Base-by-base conservation (phyloP, 2,888 invertebrate species). In the Eugnorisma glareosa region DNA sequence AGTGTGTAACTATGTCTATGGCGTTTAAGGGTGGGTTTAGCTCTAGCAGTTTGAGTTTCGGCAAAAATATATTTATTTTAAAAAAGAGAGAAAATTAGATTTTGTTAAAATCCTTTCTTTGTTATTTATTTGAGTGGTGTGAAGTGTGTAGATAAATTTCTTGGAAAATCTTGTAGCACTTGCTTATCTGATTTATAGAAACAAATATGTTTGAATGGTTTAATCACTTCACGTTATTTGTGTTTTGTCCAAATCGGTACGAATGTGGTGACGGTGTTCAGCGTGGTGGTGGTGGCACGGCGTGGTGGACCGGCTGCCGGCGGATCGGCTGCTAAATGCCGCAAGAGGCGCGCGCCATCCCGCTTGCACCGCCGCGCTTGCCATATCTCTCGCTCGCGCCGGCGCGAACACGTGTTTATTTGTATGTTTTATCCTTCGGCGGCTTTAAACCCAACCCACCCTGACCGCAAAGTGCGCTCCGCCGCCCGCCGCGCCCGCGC, bases 401-500 rank as follows among this genome's bases (percentile, higher is more conserved):
- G 97, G 96, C 96, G 96, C 96, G 97, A 97, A 97, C 97, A 97
- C 97, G 96, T 97, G 97, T 97, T 97, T 97, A 96, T 96, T 96
- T 96, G 97, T 96, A 96, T 97, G 96, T 97, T 97, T 96, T 97
- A 95, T 97, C 97, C 97, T 97, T 97, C 97, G 97, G 97, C 97
- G 97, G 97, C 97, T 97, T 97, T 97, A 97, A 96, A 97, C 97
- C 97, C 97, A 96, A 97, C 97, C 97, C 97, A 97, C 97, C 96
- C 95, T 95, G 97, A 97, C 97, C 97, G 97, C 97, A 97, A 97
- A 97, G 97, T 96, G 95, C 97, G 96, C 96, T 95, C 95, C 94
- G 94, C 95, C 95, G 94, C 96, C 96, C 96, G 94, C 97, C 97
- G 97, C 97, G 95, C 97, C 97, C 95, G 94, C 95, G 94, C 94